Evolutionary conservation across 1,140 invertebrate genomes (phyloP).

Genomic region (Caenorhabditis remanei): DNA sequence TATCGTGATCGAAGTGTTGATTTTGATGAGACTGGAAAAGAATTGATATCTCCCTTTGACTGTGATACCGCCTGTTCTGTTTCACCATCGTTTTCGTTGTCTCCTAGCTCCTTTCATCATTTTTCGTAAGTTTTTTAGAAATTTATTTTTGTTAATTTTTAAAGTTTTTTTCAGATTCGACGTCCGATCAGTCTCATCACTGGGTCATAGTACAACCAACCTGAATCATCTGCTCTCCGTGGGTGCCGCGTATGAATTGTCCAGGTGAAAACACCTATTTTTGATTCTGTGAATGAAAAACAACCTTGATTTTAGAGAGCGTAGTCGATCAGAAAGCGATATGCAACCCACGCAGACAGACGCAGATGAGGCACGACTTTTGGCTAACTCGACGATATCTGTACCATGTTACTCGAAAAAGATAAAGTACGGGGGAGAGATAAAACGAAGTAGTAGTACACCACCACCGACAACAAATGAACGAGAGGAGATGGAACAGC

Average conservation of each 20-base stretch:
- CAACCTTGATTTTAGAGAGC: background rate
- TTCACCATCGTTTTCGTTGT: background rate
- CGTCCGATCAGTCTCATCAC: constrained; percentile 13
- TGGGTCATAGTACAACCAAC: constrained; percentile 23
- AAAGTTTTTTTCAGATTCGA: constrained; percentile 7
- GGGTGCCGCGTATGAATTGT: background rate
- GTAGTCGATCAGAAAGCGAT: constrained; percentile 30
- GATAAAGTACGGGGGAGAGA: constrained; percentile 6
- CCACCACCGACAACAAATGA: constrained; percentile 18
- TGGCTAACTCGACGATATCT: background rate
- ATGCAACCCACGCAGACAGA: constrained; percentile 8
- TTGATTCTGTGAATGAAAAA: background rate
- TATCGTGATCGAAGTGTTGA: constrained; percentile 68
- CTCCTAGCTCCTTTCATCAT: background rate
- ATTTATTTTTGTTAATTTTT: background rate
- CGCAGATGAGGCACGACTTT: background rate
- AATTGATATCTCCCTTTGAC: constrained; percentile 7
- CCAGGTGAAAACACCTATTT: background rate
- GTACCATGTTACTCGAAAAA: constrained; percentile 8
- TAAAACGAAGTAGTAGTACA: constrained; percentile 18
- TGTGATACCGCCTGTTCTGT: constrained; percentile 17
- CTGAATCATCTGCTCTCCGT: constrained; percentile 7
- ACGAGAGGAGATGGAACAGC: constrained; percentile 31
- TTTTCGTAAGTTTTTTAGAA: constrained; percentile 26
- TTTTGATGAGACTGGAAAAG: constrained; percentile 27